Evolutionary conservation across 2,888 invertebrate species (phyloP).

Genomic region (Biston betularia): DNA sequence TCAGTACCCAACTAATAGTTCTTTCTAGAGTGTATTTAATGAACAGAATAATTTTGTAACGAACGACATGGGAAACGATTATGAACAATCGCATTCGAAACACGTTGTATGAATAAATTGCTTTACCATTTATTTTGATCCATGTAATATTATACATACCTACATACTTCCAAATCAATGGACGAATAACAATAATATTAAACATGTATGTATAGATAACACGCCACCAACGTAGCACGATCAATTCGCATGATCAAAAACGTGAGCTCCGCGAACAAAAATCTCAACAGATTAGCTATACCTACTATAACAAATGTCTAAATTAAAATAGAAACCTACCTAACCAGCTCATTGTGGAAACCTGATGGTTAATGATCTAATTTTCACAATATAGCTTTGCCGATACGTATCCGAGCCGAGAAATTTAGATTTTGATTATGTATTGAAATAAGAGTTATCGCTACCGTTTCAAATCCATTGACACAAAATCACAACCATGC

Average conservation of each 20-base stretch:
- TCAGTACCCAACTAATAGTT: background rate
- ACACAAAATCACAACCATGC: background rate
- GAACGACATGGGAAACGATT: background rate
- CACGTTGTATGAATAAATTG: background rate
- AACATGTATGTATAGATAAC: background rate
- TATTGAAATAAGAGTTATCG: background rate
- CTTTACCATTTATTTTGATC: background rate
- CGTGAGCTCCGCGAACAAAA: conserved; percentile 11
- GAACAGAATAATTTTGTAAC: background rate
- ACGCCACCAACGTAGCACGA: background rate
- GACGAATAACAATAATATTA: conserved; percentile 1
- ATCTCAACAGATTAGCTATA: background rate
- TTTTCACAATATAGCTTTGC: background rate
- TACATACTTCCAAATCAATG: conserved; percentile 5
- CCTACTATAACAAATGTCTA: conserved; percentile 2
- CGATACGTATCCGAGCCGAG: no score
- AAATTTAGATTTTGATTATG: background rate
- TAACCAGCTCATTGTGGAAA: conserved; percentile 4
- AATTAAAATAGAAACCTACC: conserved; percentile 16
- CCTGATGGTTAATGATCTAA: conserved; percentile 4
- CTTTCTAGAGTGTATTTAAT: conserved; percentile 3
- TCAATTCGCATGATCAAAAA: conserved; percentile 7
- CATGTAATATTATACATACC: background rate
- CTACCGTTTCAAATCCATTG: background rate
- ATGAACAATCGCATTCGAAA: background rate